Percentiles rank a stretch among this genome's conserved stretches.
Conservation (phyloP, 2,113 vertebrate species). For the Lethenteron camtschaticum region DNA sequence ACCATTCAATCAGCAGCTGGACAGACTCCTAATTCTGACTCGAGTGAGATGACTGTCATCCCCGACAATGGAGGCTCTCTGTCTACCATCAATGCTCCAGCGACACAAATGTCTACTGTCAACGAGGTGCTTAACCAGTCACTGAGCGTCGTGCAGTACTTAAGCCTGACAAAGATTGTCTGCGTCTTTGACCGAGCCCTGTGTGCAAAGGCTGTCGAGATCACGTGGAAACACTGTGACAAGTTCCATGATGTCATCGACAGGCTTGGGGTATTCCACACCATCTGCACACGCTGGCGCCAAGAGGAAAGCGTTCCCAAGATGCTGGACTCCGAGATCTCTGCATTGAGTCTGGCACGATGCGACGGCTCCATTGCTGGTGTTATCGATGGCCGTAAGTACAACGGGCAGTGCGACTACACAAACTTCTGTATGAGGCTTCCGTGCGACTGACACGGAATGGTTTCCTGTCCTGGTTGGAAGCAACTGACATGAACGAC, state of each 20-base stretch:
- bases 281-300: background rate
- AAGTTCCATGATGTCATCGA: background rate
- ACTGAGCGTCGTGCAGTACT: background rate
- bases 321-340: background rate
- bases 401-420: background rate
- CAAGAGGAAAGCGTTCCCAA: background rate
- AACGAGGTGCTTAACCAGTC: slow-evolving; percentile 1
- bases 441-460: background rate
- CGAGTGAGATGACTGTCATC: background rate
- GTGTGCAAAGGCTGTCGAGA: background rate
- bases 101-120: background rate
- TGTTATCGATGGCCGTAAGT: background rate
- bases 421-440: background rate
- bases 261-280: background rate
- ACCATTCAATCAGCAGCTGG: background rate
- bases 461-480: background rate
- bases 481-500: too few species aligned
- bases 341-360: background rate
- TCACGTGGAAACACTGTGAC: background rate
- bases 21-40: background rate
- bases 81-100: background rate
- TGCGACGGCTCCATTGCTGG: background rate
- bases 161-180: background rate
- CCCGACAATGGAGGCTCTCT: background rate
- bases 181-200: slow-evolving; percentile 2